Evolutionary conservation across 2,113 vertebrate genomes (phyloP).

Genomic region (Cariama cristata): DNA sequence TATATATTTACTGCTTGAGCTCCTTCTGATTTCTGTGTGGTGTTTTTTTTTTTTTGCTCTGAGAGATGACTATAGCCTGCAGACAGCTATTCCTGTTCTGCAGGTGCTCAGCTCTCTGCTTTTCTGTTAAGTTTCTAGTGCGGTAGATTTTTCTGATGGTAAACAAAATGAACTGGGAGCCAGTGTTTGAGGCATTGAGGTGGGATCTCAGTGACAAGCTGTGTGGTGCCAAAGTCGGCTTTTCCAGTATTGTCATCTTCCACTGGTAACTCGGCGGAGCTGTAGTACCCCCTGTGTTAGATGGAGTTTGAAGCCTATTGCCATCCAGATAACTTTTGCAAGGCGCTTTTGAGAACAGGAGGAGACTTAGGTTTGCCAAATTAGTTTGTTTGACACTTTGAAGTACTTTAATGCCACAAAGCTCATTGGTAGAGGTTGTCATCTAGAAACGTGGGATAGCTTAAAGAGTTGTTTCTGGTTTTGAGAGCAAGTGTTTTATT

Average conservation of each 20-base stretch:
- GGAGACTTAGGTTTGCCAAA: not conserved
- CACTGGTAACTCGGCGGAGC: not conserved
- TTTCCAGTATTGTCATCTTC: not conserved
- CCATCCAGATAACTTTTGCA: not conserved
- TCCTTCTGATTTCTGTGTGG: not conserved
- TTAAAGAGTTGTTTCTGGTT: not conserved
- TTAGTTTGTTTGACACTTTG: not conserved
- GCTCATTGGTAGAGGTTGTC: not conserved
- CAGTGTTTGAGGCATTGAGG: not conserved
- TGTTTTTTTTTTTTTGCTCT: too few relatives aligned
- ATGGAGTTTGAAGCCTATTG: fast-evolving
- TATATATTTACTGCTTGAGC: not conserved
- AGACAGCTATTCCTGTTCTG: not conserved
- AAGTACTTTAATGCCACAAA: not conserved
- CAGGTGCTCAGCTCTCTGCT: not conserved
- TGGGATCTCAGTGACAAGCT: not conserved
- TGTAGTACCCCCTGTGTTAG: not conserved
- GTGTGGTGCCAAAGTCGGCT: not conserved
- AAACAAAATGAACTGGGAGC: not conserved
- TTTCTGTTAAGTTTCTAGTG: not conserved
- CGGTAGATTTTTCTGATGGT: not conserved
- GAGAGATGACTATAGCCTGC: not conserved
- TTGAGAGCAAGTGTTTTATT: not conserved
- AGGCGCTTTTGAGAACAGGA: not conserved
- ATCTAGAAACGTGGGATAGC: not conserved